Conservation (phyloP, 1,140 invertebrate genomes). For the Habropoda laboriosa region DNA sequence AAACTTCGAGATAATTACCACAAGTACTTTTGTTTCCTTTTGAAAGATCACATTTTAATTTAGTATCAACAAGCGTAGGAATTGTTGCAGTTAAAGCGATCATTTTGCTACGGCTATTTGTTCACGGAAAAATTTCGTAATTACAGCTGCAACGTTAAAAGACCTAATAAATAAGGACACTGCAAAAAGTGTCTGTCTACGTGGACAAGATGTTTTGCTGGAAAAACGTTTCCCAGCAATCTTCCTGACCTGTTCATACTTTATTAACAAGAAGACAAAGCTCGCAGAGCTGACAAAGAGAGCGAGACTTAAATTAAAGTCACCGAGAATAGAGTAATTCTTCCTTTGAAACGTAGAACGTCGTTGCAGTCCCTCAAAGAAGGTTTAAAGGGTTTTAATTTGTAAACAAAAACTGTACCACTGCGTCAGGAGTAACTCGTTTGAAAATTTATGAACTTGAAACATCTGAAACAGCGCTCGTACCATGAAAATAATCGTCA, state of each 20-base stretch:
- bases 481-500: neutral
- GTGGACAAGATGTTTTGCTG: neutral
- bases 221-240: neutral
- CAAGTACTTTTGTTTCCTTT: too few relatives aligned
- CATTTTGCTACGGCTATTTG: neutral
- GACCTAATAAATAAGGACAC: too few relatives aligned
- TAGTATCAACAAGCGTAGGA: too few relatives aligned
- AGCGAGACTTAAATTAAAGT: constrained; percentile 33
- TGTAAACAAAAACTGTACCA: neutral
- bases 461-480: too few relatives aligned
- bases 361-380: neutral
- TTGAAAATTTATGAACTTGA: neutral
- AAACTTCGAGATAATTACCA: too few relatives aligned
- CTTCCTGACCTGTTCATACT: constrained; percentile 6
- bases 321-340: constrained; percentile 3
- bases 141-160: neutral
- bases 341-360: constrained; percentile 11
- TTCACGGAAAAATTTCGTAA: neutral
- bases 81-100: too few relatives aligned
- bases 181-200: neutral
- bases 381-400: neutral
- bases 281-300: constrained; percentile 16
- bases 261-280: constrained; percentile 31
- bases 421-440: neutral
- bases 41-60: too few relatives aligned